Percentiles rank a stretch among this genome's conserved stretches.
Evolutionary conservation across 2,888 invertebrate genomes (phyloP).

Genomic region (Eristalis intricaria): DNA sequence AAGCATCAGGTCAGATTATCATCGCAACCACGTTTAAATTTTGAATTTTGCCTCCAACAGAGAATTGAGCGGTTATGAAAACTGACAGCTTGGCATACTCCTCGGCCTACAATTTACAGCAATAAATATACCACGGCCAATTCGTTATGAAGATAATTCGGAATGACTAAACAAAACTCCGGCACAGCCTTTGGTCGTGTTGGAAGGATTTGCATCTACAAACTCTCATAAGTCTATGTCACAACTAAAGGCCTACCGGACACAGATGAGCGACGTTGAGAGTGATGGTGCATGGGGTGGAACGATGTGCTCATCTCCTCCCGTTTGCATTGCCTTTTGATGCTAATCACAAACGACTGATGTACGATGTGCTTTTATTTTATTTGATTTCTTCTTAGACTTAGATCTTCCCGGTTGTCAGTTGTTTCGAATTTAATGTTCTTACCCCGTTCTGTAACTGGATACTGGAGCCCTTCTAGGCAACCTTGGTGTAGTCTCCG

Average conservation of each 20-base stretch:
- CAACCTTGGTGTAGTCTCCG: slow-evolving; percentile 11
- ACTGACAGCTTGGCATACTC: slow-evolving; percentile 59
- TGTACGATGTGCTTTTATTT: slow-evolving; percentile 63
- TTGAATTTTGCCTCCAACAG: slow-evolving; percentile 17
- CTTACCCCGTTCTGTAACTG: slow-evolving; percentile 16
- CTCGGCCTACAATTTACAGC: slow-evolving; percentile 15
- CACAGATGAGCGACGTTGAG: background rate
- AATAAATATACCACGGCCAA: slow-evolving; percentile 64
- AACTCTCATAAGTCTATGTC: background rate
- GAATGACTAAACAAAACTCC: slow-evolving; percentile 60
- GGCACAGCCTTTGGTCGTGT: slow-evolving; percentile 30
- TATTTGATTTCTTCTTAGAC: slow-evolving; percentile 42
- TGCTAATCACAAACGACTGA: slow-evolving; percentile 59
- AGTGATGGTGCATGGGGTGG: background rate
- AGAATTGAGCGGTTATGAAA: slow-evolving; percentile 59
- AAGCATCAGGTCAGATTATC: slow-evolving; percentile 42
- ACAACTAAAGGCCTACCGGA: slow-evolving; percentile 42
- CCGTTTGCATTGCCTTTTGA: slow-evolving; percentile 22
- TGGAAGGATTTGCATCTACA: slow-evolving; percentile 18
- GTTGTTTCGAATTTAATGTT: slow-evolving; percentile 13
- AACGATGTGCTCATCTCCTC: slow-evolving; percentile 35
- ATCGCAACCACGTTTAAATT: slow-evolving; percentile 63
- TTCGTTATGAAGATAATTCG: slow-evolving; percentile 57
- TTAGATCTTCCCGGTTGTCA: slow-evolving; percentile 23
- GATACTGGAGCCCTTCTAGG: slow-evolving; percentile 33